These are phyloP conservation scores for Lasioglossum oenotherae DNA, from an alignment of 2,888 invertebrate genomes.

Conservation along the genomic window DNA sequence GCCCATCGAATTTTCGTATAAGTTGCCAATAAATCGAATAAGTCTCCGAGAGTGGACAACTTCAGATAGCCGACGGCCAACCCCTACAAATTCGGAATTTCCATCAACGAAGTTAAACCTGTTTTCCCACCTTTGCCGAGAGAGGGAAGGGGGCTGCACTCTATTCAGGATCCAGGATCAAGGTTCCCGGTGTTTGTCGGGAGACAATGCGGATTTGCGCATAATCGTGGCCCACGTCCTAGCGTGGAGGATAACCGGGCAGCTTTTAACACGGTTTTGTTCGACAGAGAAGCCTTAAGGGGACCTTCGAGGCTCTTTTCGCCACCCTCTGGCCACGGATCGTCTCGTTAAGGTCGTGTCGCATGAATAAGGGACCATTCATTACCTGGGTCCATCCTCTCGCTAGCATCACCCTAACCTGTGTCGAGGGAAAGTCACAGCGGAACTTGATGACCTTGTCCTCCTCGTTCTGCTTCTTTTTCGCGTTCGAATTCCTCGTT, in stretches of 20 bases:
- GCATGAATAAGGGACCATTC: conserved; percentile 41
- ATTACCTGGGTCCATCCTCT: conserved; percentile 79
- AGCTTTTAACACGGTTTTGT: conserved; percentile 22
- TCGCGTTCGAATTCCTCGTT: conserved; percentile 28
- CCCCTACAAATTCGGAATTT: not conserved
- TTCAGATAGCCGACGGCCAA: not conserved
- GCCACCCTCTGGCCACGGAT: conserved; percentile 2
- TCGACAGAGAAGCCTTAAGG: conserved; percentile 14
- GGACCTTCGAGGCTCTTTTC: conserved; percentile 17
- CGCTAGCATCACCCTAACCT: conserved; percentile 75
- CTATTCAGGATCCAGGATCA: conserved; percentile 15
- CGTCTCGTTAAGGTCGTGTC: conserved; percentile 39
- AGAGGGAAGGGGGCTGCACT: not conserved
- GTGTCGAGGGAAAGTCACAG: conserved; percentile 77
- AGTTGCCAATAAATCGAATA: not conserved
- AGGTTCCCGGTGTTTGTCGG: conserved; percentile 7
- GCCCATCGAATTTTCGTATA: not conserved
- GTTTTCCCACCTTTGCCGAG: not conserved
- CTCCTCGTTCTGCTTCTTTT: conserved; percentile 49
- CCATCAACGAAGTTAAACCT: conserved; percentile 9
- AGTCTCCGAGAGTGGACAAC: not conserved
- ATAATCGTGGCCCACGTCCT: conserved; percentile 21
- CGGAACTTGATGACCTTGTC: conserved; percentile 75
- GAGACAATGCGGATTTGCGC: conserved; percentile 14
- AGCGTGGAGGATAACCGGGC: not conserved